phyloP scores from a whole-genome alignment of 1,140 invertebrate genomes.

The Zaprionus africanus region DNA sequence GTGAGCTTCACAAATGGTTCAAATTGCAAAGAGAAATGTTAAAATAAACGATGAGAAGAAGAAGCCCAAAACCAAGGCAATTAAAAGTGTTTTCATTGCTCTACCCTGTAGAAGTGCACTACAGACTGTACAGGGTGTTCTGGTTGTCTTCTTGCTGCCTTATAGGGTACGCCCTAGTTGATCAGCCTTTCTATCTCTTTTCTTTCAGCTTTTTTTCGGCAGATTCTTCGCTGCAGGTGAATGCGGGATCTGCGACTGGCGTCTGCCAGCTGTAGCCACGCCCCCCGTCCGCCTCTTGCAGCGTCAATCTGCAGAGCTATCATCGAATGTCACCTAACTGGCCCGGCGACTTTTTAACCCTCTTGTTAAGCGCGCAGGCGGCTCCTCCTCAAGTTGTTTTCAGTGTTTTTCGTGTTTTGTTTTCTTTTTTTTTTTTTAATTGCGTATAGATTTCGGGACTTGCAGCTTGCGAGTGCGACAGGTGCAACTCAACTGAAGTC shows the following conservation, averaged over 20 bases:
- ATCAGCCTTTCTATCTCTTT: not conserved
- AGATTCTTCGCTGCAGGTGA: conserved; percentile 1
- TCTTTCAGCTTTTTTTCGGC: not conserved
- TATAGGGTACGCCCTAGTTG: not conserved
- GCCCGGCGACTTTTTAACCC: conserved; percentile 40
- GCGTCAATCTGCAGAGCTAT: conserved; percentile 20
- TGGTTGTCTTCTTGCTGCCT: not conserved
- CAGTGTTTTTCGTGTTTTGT: conserved; percentile 21
- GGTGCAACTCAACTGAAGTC: conserved; percentile 35
- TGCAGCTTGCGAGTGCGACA: conserved; percentile 65
- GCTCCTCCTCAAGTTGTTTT: conserved; percentile 15
- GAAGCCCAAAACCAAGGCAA: conserved; percentile 24
- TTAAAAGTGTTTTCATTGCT: conserved; percentile 4
- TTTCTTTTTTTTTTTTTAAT: conserved; percentile 51
- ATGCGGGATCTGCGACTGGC: not conserved
- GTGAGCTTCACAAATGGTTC: conserved; percentile 32
- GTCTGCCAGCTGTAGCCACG: conserved; percentile 1
- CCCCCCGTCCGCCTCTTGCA: not conserved
- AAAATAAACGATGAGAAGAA: conserved; percentile 20
- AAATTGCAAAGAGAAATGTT: conserved; percentile 20
- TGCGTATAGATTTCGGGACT: conserved; percentile 75
- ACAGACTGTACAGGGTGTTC: not conserved
- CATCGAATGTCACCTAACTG: conserved; percentile 51
- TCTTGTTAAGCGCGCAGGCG: conserved; percentile 32
- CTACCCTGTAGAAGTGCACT: conserved; percentile 1